These are phyloP conservation scores for Stenurella melanura DNA, from an alignment of 2,888 invertebrate species.

Conservation along the genomic window DNA sequence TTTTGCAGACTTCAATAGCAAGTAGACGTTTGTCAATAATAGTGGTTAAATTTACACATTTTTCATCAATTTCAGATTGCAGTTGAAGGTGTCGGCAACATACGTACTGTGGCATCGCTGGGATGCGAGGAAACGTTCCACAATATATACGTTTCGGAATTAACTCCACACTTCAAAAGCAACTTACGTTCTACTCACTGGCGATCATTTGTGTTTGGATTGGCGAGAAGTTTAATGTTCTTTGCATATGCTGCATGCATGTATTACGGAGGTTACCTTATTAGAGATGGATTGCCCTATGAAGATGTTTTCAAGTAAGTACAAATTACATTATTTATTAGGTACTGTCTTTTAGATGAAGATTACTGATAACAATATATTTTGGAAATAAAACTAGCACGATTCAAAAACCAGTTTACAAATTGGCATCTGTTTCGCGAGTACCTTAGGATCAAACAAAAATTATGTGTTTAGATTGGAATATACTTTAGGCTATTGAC, in stretches of 20 bases:
- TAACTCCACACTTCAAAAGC: slow-evolving; percentile 78
- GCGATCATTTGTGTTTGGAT: slow-evolving; percentile 81
- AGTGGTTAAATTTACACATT: too few species aligned
- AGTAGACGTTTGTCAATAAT: too few species aligned
- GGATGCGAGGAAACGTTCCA: slow-evolving; percentile 83
- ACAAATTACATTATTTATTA: neutral
- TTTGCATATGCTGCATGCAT: slow-evolving; percentile 83
- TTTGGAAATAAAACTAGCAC: too few species aligned
- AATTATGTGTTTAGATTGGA: too few species aligned
- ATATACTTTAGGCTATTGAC: too few species aligned
- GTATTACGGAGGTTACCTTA: slow-evolving; percentile 84
- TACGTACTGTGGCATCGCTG: slow-evolving; percentile 85
- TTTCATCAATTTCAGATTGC: slow-evolving; percentile 76
- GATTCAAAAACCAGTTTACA: too few species aligned
- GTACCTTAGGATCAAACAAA: too few species aligned
- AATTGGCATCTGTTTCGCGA: too few species aligned
- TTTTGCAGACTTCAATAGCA: too few species aligned
- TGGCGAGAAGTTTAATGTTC: slow-evolving; percentile 84
- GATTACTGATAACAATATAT: too few species aligned
- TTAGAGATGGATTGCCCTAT: slow-evolving; percentile 78
- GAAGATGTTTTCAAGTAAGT: slow-evolving; percentile 83
- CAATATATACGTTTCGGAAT: slow-evolving; percentile 77
- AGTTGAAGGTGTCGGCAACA: slow-evolving; percentile 86
- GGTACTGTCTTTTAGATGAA: too few species aligned
- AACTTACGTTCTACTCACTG: slow-evolving; percentile 79